A percentile compares a stretch with the other conserved stretches of the same genome.
phyloP scores from a whole-genome alignment of 2,113 vertebrate species.

The Erythrocercus mccallii region DNA sequence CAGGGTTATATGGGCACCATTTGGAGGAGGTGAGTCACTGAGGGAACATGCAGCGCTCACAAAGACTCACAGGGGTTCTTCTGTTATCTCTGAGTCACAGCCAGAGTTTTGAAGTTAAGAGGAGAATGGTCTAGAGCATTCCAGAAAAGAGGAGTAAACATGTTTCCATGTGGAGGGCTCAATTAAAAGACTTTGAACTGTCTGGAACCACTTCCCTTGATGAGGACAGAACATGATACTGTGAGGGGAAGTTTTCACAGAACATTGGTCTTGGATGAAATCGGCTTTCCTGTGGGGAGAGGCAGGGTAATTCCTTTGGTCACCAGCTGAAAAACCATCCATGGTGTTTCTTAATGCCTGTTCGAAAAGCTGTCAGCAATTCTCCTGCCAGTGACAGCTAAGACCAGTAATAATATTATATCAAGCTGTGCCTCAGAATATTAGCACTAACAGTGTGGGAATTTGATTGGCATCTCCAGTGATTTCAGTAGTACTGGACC shows the following conservation, averaged over 20 bases:
- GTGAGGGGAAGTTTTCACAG: not conserved
- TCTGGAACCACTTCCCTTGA: not conserved
- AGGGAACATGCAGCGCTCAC: not conserved
- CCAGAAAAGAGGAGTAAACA: not conserved
- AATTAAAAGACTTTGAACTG: not conserved
- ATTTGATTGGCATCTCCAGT: not conserved
- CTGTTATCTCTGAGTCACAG: not conserved
- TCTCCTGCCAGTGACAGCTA: not conserved
- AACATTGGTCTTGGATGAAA: not conserved
- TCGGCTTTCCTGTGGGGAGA: not conserved
- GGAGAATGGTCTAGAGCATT: not conserved
- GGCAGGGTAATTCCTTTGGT: not conserved
- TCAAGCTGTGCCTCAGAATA: not conserved
- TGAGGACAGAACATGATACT: not conserved
- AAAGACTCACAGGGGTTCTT: not conserved
- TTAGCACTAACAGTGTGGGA: not conserved
- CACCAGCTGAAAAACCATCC: not conserved
- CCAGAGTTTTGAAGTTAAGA: not conserved
- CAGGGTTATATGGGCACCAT: slow-evolving; percentile 97
- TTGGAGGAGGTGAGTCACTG: slow-evolving; percentile 90
- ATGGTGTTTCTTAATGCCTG: not conserved
- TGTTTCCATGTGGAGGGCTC: not conserved
- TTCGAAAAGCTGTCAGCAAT: not conserved
- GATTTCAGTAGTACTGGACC: not conserved
- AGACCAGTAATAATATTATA: not conserved